Evolutionary conservation across 2,888 invertebrate species (phyloP).

Genomic region (Zaprionus bogoriensis): DNA sequence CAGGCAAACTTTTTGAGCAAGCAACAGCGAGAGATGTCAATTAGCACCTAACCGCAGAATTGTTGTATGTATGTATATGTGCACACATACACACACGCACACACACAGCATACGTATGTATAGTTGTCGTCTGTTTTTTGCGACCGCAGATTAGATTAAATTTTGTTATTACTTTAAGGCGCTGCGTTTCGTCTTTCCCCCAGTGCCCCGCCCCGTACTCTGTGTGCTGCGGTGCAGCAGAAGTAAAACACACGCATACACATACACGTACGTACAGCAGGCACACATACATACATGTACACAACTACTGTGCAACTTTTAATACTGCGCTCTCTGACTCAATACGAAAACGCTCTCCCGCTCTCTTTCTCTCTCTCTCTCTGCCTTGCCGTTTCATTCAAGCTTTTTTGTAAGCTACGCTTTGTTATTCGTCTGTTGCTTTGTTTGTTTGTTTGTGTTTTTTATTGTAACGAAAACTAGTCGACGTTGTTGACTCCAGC

Average conservation of each 20-base stretch:
- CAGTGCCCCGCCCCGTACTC: conserved; percentile 27
- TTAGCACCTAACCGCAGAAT: conserved; percentile 66
- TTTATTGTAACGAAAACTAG: conserved; percentile 59
- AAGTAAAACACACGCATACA: conserved; percentile 26
- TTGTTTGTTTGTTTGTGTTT: conserved; percentile 64
- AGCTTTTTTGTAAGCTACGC: conserved; percentile 57
- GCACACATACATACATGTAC: background rate
- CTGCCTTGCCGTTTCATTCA: conserved; percentile 43
- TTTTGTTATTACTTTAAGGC: conserved; percentile 70
- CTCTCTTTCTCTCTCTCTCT: conserved; percentile 1
- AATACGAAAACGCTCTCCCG: background rate
- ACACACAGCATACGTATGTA: background rate
- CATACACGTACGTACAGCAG: background rate
- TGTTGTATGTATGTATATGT: conserved; percentile 16
- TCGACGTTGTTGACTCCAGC: conserved; percentile 36
- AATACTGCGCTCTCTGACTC: conserved; percentile 21
- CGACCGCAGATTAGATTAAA: conserved; percentile 73
- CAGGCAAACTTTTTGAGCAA: conserved; percentile 7
- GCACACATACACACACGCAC: background rate
- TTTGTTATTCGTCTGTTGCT: conserved; percentile 63
- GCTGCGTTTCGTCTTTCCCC: conserved; percentile 24
- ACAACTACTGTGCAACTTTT: conserved; percentile 26
- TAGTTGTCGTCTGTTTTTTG: conserved; percentile 45
- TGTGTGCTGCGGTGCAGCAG: conserved; percentile 21
- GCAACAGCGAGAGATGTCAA: conserved; percentile 51